Percentiles rank a stretch among this genome's conserved stretches.
Conservation (phyloP, 2,113 vertebrate genomes). For the Miniopterus natalensis region DNA sequence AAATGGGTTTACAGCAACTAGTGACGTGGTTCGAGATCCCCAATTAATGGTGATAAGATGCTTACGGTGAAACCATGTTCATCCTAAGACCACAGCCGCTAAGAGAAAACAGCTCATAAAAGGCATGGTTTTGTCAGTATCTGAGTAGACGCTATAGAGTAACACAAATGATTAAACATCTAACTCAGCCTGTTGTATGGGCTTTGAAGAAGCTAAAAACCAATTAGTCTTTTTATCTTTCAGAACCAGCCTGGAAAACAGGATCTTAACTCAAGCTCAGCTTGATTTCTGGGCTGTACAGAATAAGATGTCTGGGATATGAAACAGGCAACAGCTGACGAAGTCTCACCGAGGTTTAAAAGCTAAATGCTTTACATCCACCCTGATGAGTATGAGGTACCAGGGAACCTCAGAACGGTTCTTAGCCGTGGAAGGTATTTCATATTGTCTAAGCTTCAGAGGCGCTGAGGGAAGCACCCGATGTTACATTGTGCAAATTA, state of each 20-base stretch:
- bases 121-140: conserved; percentile 29
- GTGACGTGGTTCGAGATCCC: conserved; percentile 2
- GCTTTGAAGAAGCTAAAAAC: conserved; percentile 67
- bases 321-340: conserved; percentile 68
- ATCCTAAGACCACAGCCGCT: conserved; percentile 27
- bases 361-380: conserved; percentile 58
- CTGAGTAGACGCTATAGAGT: background rate
- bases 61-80: conserved; percentile 39
- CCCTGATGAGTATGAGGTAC: conserved; percentile 2
- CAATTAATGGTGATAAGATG: conserved; percentile 38
- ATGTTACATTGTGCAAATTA: background rate
- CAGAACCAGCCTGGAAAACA: conserved; percentile 66
- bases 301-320: conserved; percentile 6
- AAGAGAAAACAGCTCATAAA: conserved; percentile 60
- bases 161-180: conserved; percentile 65
- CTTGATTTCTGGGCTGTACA: conserved; percentile 59
- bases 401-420: background rate
- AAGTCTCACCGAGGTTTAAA: conserved; percentile 71
- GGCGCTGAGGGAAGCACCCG: background rate
- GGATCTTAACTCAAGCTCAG: conserved; percentile 72
- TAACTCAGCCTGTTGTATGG: conserved; percentile 4
- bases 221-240: conserved; percentile 73
- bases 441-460: background rate
- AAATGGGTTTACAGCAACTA: conserved; percentile 35
- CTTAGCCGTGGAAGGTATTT: background rate